Evolutionary conservation across 2,888 invertebrate species (phyloP), one percentile per base, ranked within the genome.

Genomic region (Trissoscelio sp.): DNA sequence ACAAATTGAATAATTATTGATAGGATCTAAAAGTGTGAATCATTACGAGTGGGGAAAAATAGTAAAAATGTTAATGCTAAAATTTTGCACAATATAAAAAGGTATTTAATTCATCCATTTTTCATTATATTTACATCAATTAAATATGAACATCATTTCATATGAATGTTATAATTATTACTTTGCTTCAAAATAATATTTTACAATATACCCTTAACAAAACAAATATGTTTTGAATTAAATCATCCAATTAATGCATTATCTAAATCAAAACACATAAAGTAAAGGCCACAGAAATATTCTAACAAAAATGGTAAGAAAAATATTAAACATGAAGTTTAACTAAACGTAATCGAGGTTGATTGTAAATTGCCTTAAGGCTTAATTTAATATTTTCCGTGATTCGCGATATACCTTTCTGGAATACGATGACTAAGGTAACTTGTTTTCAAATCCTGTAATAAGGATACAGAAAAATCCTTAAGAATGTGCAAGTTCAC

Each of bases 321-420:
- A 53, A 53, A 42, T 20, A 57, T 48, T 67, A 28, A 53, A 53
- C 28, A 5, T 24, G 16, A 28, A 55, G 67, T 55, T 67, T 53
- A 55, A 55, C 24, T 11, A 67, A 67, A 28, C 24, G 24, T 66
- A 51, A 46, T 69, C 57, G 69, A 69, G 69, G 69, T 44, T 69
- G 34, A 9, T 3, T 12, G n/a, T 11, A 28, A 24, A 69, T 18
- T 18, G 69, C 69, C 69, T 55, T 57, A 57, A 55, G 69, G 69
- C 55, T 69, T 31, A 39, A 57, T 31, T 55, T 34, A 14, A 57
- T 69, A 53, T 53, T 67, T 69, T 69, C 69, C 69, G 69, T 57
- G 34, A 55, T 46, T 69, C 22, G 31, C 24, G 34, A n/a, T n/a
- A 44, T 57, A 44, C 34, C 20, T 42, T 69, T 57, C 57, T 55